These are phyloP conservation scores for Ahaetulla prasina DNA, from an alignment of 2,113 vertebrate genomes.

Conservation along the genomic window DNA sequence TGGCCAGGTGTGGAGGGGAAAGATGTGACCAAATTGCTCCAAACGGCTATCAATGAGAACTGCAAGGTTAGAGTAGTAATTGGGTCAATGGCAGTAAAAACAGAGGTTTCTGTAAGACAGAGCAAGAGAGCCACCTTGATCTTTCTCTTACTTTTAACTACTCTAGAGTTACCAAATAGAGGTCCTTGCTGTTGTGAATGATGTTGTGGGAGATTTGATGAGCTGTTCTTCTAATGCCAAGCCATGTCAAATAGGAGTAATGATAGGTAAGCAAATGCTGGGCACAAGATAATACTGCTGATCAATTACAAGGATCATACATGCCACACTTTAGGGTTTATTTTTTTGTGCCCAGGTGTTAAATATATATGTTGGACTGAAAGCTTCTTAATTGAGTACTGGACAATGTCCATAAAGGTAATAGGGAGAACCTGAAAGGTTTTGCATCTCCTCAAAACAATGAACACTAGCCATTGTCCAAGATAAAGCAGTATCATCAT, in stretches of 20 bases:
- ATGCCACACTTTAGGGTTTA: neutral
- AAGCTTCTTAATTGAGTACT: neutral
- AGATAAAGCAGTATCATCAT: neutral
- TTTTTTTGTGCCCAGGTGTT: neutral
- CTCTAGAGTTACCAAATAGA: slow-evolving; percentile 66
- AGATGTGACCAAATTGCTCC: slow-evolving; percentile 79
- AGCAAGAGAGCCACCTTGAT: neutral
- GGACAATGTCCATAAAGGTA: neutral
- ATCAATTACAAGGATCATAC: neutral
- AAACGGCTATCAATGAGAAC: slow-evolving; percentile 71
- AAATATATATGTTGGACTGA: neutral
- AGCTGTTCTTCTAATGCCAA: slow-evolving; percentile 59
- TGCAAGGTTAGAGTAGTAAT: slow-evolving; percentile 47
- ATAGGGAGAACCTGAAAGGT: neutral
- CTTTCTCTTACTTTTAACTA: neutral
- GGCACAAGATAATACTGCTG: neutral
- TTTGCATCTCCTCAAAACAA: neutral
- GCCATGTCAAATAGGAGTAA: slow-evolving; percentile 77
- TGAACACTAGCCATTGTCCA: neutral
- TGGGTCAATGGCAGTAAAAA: neutral
- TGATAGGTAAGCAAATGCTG: slow-evolving; percentile 71
- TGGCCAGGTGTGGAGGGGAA: slow-evolving; percentile 78
- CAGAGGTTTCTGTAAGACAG: neutral
- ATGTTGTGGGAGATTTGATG: slow-evolving; percentile 86
- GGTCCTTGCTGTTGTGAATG: slow-evolving; percentile 80